Conservation (phyloP, 2,888 invertebrate genomes). For the Lissonota sp. region DNA sequence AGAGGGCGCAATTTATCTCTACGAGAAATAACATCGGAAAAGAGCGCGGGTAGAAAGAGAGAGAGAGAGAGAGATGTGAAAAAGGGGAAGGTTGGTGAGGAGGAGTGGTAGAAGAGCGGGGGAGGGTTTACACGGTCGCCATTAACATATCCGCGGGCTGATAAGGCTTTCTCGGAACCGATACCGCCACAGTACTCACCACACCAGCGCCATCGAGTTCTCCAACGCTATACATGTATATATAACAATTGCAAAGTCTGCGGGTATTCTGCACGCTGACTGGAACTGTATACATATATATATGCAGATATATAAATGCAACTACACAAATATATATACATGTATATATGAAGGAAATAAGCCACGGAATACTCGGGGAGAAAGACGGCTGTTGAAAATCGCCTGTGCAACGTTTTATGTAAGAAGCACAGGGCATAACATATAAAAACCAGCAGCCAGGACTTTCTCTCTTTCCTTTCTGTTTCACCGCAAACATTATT, state of each 20-base stretch:
- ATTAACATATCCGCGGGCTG: slow-evolving; percentile 83
- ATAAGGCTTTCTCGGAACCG: slow-evolving; percentile 83
- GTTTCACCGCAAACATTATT: slow-evolving; percentile 61
- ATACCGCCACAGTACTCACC: slow-evolving; percentile 74
- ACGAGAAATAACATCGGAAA: slow-evolving; percentile 13
- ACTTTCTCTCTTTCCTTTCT: slow-evolving; percentile 61
- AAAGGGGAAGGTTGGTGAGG: slow-evolving; percentile 55
- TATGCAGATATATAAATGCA: too few species aligned
- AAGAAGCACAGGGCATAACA: slow-evolving; percentile 67
- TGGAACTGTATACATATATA: slow-evolving; percentile 39
- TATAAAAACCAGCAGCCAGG: slow-evolving; percentile 57
- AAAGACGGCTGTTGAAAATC: slow-evolving; percentile 51
- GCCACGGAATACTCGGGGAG: slow-evolving; percentile 33
- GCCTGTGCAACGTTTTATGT: slow-evolving; percentile 70
- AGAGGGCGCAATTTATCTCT: slow-evolving; percentile 79
- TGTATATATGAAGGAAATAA: slow-evolving; percentile 33
- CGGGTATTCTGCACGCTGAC: slow-evolving; percentile 42
- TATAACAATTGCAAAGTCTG: slow-evolving; percentile 18
- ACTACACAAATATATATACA: not conserved
- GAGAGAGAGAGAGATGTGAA: slow-evolving; percentile 1
- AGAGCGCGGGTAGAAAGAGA: slow-evolving; percentile 1
- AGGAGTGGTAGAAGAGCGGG: slow-evolving; percentile 64
- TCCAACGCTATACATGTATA: slow-evolving; percentile 1
- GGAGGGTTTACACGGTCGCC: slow-evolving; percentile 79
- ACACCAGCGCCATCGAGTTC: slow-evolving; percentile 47